Conservation (phyloP, 2,797 vertebrate species). For the Scolopax rusticola region DNA sequence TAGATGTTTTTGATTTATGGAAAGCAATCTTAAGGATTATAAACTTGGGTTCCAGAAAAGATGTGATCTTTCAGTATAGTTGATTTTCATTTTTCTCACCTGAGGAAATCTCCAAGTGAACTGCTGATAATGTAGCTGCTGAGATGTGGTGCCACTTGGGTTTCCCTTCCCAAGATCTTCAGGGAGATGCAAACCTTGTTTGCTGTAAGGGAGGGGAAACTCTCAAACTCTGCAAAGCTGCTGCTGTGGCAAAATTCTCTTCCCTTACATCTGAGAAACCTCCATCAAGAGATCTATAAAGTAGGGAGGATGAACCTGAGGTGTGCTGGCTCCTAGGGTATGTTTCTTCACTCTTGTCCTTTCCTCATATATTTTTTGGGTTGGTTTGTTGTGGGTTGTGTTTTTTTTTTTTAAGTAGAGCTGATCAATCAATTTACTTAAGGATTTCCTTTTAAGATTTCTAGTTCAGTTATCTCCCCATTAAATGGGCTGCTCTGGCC, state of each 20-base stretch:
- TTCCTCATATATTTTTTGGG: neutral
- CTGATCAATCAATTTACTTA: neutral
- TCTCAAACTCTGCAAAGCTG: neutral
- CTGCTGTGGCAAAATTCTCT: neutral
- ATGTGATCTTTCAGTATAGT: fast-evolving
- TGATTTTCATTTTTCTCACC: neutral
- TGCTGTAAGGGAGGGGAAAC: neutral
- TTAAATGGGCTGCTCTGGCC: neutral
- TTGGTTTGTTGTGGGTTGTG: no score
- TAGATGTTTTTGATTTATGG: neutral
- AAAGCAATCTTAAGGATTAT: neutral
- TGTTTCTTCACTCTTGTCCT: neutral
- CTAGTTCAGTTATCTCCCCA: neutral
- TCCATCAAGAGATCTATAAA: neutral
- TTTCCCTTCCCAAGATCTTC: neutral
- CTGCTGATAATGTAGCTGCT: neutral
- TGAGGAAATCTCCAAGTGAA: neutral
- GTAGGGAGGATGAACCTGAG: neutral
- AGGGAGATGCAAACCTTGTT: neutral
- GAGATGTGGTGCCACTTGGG: neutral
- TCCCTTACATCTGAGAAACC: neutral
- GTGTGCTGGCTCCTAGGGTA: neutral
- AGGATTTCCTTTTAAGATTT: neutral
- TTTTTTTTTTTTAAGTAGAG: neutral
- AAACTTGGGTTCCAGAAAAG: neutral